Evolutionary conservation across 2,113 vertebrate genomes (phyloP).

Genomic region (Malurus melanocephalus): DNA sequence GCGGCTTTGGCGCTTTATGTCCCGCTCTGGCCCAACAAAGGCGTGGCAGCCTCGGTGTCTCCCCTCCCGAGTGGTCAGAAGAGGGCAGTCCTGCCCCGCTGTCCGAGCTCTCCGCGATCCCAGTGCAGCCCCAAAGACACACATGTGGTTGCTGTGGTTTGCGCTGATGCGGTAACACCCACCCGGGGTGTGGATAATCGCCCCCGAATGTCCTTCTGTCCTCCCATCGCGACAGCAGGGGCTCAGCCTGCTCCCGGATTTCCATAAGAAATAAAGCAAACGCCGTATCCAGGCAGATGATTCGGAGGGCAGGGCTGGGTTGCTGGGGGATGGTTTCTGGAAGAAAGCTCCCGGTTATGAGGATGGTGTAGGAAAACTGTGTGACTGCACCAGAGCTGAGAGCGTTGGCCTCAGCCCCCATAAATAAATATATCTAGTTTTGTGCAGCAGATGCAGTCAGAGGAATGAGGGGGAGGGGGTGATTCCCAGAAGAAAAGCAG

Average conservation of each 20-base stretch:
- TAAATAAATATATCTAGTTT: rapidly evolving
- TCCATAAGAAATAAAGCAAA: no score
- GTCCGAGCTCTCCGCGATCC: no score
- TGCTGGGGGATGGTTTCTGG: rapidly evolving
- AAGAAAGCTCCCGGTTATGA: rapidly evolving
- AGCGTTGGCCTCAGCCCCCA: rapidly evolving
- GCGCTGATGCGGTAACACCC: rapidly evolving
- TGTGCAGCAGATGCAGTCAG: rapidly evolving
- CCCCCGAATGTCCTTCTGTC: not conserved
- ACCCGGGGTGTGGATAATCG: rapidly evolving
- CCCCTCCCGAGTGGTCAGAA: rapidly evolving
- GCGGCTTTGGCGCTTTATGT: rapidly evolving
- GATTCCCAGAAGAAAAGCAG: not conserved
- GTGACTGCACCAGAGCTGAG: not conserved
- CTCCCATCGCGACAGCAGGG: not conserved
- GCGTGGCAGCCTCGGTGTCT: rapidly evolving
- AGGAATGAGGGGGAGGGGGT: no score
- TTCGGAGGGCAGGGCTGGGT: not conserved
- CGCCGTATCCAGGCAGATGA: rapidly evolving
- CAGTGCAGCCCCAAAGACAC: no score
- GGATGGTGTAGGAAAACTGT: not conserved
- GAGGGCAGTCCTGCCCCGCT: not conserved
- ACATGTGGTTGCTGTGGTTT: rapidly evolving
- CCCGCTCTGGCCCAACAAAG: rapidly evolving
- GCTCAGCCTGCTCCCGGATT: not conserved